Evolutionary conservation across 2,797 vertebrate species (phyloP), one percentile per base, ranked within the genome.

Genomic region (Australoheros facetus): DNA sequence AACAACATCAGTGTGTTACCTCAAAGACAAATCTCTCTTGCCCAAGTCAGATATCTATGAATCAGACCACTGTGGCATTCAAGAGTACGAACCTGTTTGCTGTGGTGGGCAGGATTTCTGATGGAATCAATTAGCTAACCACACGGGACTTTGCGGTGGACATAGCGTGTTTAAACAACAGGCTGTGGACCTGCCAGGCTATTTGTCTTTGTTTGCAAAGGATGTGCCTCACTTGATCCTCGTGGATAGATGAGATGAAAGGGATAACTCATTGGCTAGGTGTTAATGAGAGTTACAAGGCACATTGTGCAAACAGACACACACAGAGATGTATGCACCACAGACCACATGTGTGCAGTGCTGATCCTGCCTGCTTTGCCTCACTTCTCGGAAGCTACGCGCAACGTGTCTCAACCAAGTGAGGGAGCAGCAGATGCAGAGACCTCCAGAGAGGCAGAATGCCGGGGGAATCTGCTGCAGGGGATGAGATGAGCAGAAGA

Each of bases 381-480:
- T 92, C 81, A 80, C 84, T 93, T 92, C 87, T 92, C 28, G 77
- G 90, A 95, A 94, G 88, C 91, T 87, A 88, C 83, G 73, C 93
- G 88, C 87, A 37, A 93, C 90, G 83, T 93, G 93, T 93, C 93
- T 93, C 76, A 87, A 94, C 91, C 84, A 78, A 91, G 84, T 56
- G 86, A 82, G 88, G 85, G 78, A 88, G 88, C 84, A 91, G 88
- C 86, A 92, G 91, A 90, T 79, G 79, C 73, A 83, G 87, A 91
- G 91, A 93, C 91, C 91, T 92, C 90, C 90, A 55, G 82, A 82
- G 92, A 92, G 89, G 93, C 89, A 92, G 90, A 91, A 84, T 82
- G 91, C 93, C 82, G 92, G 91, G 95, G 93, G 93, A 94, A 93
- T 94, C 92, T 85, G 93, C 94, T 94, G 88, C 92, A 88, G 92